Percentiles rank a stretch among this genome's conserved stretches.
phyloP scores from a whole-genome alignment of 2,797 vertebrate species.

The Eptatretus atami region DNA sequence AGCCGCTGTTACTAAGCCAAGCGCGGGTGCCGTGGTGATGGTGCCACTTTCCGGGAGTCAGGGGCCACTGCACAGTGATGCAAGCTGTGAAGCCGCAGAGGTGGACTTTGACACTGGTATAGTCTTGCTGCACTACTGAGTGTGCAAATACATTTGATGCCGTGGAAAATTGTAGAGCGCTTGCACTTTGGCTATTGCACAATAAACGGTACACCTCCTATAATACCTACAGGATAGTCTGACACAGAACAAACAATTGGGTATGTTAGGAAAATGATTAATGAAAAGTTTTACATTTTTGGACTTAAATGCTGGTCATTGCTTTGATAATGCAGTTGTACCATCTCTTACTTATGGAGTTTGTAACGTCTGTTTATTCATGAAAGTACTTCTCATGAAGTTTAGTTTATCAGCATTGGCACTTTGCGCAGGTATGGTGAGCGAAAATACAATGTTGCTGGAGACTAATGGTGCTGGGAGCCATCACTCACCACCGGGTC shows the following conservation, averaged over 20 bases:
- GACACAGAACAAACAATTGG: too few species aligned
- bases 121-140: background rate
- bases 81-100: constrained; percentile 75
- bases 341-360: too few species aligned
- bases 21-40: background rate
- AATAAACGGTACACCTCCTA: background rate
- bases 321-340: too few species aligned
- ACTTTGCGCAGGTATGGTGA: constrained; percentile 40
- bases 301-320: too few species aligned
- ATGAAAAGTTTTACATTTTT: too few species aligned
- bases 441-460: constrained; percentile 83
- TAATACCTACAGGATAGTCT: too few species aligned
- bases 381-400: too few species aligned
- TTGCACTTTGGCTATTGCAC: background rate
- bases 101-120: constrained; percentile 93
- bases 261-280: too few species aligned
- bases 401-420: background rate
- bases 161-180: background rate
- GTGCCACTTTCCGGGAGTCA: constrained; percentile 13
- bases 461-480: constrained; percentile 15
- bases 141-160: background rate
- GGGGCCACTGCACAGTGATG: constrained; percentile 61
- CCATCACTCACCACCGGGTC: constrained; percentile 12
- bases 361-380: too few species aligned
- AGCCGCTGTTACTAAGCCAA: background rate